Conservation (phyloP, 64 coral and sea anemone species). For the Astreopora myriophthalma region DNA sequence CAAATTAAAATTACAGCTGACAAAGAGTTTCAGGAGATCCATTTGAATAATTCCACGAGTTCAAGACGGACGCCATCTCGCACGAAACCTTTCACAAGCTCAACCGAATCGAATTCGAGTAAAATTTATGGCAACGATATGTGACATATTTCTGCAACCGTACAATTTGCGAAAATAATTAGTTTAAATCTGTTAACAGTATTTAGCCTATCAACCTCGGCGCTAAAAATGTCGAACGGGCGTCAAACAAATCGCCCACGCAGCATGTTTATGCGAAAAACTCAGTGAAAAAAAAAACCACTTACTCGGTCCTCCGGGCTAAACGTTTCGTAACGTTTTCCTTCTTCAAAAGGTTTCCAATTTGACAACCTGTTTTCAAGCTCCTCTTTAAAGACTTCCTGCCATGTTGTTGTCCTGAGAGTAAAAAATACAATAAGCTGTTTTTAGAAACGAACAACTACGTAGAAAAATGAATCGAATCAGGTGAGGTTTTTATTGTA, state of each 20-base stretch:
- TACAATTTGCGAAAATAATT: conserved; percentile 56
- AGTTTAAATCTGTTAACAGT: conserved; percentile 58
- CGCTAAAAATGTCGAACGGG: background rate
- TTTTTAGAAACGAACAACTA: conserved; percentile 17
- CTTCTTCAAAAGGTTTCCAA: conserved; percentile 70
- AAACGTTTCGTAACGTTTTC: conserved; percentile 64
- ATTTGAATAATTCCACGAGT: background rate
- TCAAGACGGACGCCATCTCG: background rate
- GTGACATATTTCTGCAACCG: background rate
- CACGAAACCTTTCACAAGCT: background rate
- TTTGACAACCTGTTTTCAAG: conserved; percentile 53
- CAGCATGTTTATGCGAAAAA: background rate
- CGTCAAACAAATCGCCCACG: conserved; percentile 18
- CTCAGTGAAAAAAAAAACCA: background rate
- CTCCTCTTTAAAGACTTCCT: conserved; percentile 74
- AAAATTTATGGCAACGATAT: background rate
- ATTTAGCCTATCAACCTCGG: conserved; percentile 45
- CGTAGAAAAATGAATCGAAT: background rate
- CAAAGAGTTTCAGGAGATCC: background rate
- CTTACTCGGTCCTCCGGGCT: conserved; percentile 79
- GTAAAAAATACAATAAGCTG: conserved; percentile 21
- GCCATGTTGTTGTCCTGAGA: conserved; percentile 69
- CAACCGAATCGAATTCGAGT: background rate
- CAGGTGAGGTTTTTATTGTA: conserved; percentile 14
- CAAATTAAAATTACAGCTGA: background rate